Conservation (phyloP, 2,888 invertebrate species). For the Mylabris sibirica region DNA sequence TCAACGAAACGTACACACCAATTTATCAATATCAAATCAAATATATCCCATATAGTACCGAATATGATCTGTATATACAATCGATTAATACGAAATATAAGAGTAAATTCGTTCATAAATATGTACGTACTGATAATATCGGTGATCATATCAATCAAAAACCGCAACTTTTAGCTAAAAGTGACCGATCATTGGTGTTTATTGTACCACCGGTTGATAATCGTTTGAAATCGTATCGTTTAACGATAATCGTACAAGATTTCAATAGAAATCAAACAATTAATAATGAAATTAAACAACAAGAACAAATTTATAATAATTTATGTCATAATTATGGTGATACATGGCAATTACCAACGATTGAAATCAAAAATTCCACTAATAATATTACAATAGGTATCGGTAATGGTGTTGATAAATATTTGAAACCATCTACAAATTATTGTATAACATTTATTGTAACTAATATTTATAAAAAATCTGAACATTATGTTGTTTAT, state of each 20-base stretch:
- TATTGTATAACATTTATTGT: slow-evolving; percentile 56
- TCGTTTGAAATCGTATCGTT: slow-evolving; percentile 47
- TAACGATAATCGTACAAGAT: slow-evolving; percentile 54
- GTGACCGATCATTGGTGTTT: slow-evolving; percentile 46
- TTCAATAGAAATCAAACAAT: slow-evolving; percentile 42
- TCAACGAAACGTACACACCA: slow-evolving; percentile 45
- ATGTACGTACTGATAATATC: slow-evolving; percentile 49
- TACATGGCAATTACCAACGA: slow-evolving; percentile 53
- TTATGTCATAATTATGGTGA: slow-evolving; percentile 53
- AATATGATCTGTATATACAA: slow-evolving; percentile 51
- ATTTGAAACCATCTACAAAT: slow-evolving; percentile 47
- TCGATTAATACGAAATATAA: slow-evolving; percentile 50
- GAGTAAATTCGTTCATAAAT: slow-evolving; percentile 42
- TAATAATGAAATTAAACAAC: slow-evolving; percentile 37
- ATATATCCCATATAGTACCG: slow-evolving; percentile 51
- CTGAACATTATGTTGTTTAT: slow-evolving; percentile 53
- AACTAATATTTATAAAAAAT: slow-evolving; percentile 48
- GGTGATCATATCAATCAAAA: slow-evolving; percentile 52
- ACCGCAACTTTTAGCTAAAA: slow-evolving; percentile 47
- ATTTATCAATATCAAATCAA: slow-evolving; percentile 53
- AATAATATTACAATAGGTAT: slow-evolving; percentile 46
- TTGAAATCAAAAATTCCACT: slow-evolving; percentile 47
- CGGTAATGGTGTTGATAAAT: slow-evolving; percentile 39
- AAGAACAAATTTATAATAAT: slow-evolving; percentile 45
- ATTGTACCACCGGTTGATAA: slow-evolving; percentile 49